phyloP scores from a whole-genome alignment of 2,888 invertebrate genomes.

The Philaethria dido region DNA sequence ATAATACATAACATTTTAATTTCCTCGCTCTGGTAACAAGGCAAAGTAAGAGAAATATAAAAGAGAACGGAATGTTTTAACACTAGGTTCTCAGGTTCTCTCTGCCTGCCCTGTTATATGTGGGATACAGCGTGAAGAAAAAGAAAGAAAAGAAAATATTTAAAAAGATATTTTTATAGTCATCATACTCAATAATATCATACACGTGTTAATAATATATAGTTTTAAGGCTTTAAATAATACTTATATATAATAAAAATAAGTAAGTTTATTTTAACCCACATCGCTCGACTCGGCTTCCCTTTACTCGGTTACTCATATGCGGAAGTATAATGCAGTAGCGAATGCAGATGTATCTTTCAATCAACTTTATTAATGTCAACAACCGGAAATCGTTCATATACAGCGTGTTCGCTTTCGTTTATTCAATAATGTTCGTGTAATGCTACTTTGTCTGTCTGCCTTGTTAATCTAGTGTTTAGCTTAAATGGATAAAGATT shows the following conservation, averaged over 20 bases:
- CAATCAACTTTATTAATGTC: slow-evolving; percentile 32
- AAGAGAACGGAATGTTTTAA: no score
- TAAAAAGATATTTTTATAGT: no score
- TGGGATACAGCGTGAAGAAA: no score
- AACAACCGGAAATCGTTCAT: slow-evolving; percentile 26
- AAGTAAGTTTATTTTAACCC: neutral
- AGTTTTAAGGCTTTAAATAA: no score
- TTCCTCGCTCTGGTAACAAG: no score
- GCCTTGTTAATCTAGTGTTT: neutral
- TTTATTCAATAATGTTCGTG: slow-evolving; percentile 5
- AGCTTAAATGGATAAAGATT: neutral
- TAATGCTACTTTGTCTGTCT: slow-evolving; percentile 3
- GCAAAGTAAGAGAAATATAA: no score
- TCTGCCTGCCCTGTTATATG: no score
- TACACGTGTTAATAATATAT: no score
- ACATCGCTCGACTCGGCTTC: slow-evolving; percentile 6
- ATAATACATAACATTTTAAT: no score
- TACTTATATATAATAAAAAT: neutral
- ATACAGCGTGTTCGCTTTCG: slow-evolving; percentile 16
- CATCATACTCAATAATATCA: no score
- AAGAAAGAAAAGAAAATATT: no score
- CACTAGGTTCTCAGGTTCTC: no score
- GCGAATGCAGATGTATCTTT: slow-evolving; percentile 31
- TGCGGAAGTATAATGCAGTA: slow-evolving; percentile 24
- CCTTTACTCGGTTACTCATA: slow-evolving; percentile 16